A percentile compares a stretch with the other conserved stretches of the same genome.
phyloP scores from a whole-genome alignment of 2,113 vertebrate genomes.

The Isichthys henryi region DNA sequence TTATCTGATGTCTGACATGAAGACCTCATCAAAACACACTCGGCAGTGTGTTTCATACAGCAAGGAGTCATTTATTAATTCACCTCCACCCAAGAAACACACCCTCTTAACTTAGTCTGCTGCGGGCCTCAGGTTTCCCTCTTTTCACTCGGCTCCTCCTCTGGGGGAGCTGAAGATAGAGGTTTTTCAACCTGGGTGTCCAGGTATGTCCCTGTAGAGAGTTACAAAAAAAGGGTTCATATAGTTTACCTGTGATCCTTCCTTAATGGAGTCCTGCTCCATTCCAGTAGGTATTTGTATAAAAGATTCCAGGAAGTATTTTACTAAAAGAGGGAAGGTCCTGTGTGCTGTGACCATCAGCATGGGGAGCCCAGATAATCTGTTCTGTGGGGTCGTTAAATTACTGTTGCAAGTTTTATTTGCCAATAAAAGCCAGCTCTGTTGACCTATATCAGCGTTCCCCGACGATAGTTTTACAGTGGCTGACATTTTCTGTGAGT shows the following conservation, averaged over 20 bases:
- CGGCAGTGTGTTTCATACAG: neutral
- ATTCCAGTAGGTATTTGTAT: neutral
- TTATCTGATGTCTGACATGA: neutral
- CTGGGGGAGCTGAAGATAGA: neutral
- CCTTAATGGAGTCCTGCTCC: neutral
- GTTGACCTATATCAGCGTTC: neutral
- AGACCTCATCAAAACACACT: neutral
- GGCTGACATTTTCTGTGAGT: constrained; percentile 54
- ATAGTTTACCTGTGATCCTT: neutral
- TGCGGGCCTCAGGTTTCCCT: neutral
- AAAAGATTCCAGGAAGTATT: neutral
- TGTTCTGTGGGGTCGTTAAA: neutral
- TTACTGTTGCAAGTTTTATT: neutral
- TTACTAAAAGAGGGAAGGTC: neutral
- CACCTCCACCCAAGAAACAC: neutral
- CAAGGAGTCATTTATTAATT: neutral
- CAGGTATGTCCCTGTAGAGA: neutral
- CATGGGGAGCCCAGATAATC: neutral
- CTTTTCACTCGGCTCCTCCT: neutral
- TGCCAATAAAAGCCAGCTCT: constrained; percentile 1
- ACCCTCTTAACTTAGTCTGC: neutral
- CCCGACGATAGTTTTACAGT: constrained; percentile 44
- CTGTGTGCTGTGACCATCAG: neutral
- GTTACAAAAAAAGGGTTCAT: neutral
- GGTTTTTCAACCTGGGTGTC: neutral